Evolutionary conservation across 1,140 invertebrate genomes (phyloP), one percentile per base, ranked within the genome.

Genomic region (Ctenoplectra terminalis): DNA sequence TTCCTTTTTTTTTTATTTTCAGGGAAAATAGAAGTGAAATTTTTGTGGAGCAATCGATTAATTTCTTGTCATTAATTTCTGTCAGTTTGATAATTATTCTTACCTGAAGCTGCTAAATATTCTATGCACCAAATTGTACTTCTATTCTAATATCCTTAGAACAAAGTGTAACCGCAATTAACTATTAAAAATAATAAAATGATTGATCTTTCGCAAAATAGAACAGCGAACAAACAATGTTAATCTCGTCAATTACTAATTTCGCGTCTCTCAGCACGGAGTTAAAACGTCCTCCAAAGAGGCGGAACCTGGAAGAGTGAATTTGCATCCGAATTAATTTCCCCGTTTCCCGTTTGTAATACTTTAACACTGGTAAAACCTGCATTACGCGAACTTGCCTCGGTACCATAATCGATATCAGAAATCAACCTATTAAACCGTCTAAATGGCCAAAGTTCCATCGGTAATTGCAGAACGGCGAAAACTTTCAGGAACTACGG

Each of bases 361-460:
- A 40, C 50, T 56, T 69, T 37, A 31, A 17, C 37, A 40, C 23
- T 23, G 23, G 20, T 69, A 69, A 77, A 69, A 67, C 8, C n/a
- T 29, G 52, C 43, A n/a, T 50, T 67, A 48, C 46, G 20, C 20
- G 17, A 69, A 34, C 29, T 69, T 67, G 26, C 63, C 15, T 1
- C n/a, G n/a, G 13, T 8, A 40, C 23, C 48, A 43, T 77, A 69
- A 77, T 77, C 75, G 64, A 77, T 77, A 69, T 46, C 20, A 58
- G 52, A 58, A 70, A 69, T 77, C 75, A 46, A 77, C 37, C 66
- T 77, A 77, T 70, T 77, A 48, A 2, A 54, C n/a, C 64, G 8
- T 26, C 37, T 64, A 31, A 77, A 77, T 58, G 75, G 75, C 31
- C 67, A 13, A 77, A 77, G 75, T 77, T 77, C 64, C 20, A 69